Evolutionary conservation across 2,888 invertebrate genomes (phyloP).

Genomic region (Epinotia ramella): DNA sequence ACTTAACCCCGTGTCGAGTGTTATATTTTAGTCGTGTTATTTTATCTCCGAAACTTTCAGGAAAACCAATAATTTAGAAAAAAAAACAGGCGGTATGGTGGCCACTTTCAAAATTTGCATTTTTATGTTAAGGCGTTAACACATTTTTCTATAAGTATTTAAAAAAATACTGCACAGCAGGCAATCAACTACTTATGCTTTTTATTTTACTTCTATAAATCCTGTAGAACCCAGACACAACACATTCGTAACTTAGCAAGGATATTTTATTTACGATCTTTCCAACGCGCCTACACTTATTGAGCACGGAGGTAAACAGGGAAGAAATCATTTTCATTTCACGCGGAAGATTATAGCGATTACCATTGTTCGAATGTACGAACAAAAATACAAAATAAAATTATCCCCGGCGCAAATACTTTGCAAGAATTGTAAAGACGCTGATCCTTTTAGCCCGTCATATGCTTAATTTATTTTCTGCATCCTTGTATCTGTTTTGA

Average conservation of each 20-base stretch:
- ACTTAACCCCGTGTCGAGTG: too few species aligned
- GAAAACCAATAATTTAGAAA: too few species aligned
- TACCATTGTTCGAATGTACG: conserved; percentile 50
- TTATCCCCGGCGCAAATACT: conserved; percentile 49
- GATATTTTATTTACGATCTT: conserved; percentile 19
- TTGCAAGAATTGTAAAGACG: conserved; percentile 33
- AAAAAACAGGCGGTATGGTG: too few species aligned
- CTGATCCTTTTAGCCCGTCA: conserved; percentile 31
- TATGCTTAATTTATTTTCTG: conserved; percentile 37
- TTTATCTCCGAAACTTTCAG: too few species aligned
- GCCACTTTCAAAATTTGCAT: too few species aligned
- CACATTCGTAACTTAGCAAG: not conserved
- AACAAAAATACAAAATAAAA: conserved; percentile 45
- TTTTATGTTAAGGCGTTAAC: too few species aligned
- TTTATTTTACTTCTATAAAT: too few species aligned
- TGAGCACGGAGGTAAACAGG: conserved; percentile 31
- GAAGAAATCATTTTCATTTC: conserved; percentile 56
- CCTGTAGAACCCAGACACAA: not conserved
- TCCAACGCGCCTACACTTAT: conserved; percentile 6
- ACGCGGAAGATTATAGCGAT: conserved; percentile 65
- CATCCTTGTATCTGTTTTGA: conserved; percentile 33
- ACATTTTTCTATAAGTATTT: too few species aligned
- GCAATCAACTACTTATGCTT: too few species aligned
- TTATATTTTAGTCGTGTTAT: too few species aligned
- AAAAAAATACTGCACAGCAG: too few species aligned